Conservation (phyloP, 1,140 invertebrate species). For the Aplysia californica region DNA sequence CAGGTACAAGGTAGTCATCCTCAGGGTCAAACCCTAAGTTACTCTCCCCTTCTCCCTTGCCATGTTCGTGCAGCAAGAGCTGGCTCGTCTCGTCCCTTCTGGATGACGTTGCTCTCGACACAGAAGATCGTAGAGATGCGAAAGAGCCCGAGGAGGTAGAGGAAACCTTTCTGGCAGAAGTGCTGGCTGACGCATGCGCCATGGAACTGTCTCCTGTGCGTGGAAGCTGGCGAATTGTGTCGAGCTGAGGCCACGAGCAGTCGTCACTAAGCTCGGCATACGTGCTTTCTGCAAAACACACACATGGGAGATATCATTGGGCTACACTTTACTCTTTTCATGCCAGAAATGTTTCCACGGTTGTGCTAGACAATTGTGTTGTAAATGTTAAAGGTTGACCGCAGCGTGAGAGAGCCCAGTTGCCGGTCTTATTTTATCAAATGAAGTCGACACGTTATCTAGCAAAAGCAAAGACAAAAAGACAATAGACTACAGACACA, state of each 20-base stretch:
- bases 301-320: not conserved
- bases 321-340: no score
- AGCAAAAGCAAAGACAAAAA: not conserved
- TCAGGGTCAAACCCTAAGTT: no score
- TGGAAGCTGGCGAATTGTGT: not conserved
- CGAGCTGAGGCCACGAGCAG: not conserved
- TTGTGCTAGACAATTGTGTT: no score
- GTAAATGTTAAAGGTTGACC: no score
- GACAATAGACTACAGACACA: not conserved
- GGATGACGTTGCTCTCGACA: not conserved
- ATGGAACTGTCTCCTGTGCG: not conserved
- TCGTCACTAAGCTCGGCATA: constrained; percentile 16
- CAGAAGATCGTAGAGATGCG: not conserved
- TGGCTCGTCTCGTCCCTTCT: not conserved
- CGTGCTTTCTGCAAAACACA: not conserved
- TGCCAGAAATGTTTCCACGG: no score
- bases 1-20: no score
- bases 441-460: not conserved
- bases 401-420: no score
- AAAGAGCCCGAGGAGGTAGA: not conserved
- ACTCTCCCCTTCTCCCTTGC: no score
- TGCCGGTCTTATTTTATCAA: not conserved
- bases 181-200: not conserved
- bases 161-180: not conserved
- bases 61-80: constrained; percentile 3